Evolutionary conservation across 2,888 invertebrate species (phyloP), one percentile per base, ranked within the genome.

Genomic region (Amphiduros pacificus): DNA sequence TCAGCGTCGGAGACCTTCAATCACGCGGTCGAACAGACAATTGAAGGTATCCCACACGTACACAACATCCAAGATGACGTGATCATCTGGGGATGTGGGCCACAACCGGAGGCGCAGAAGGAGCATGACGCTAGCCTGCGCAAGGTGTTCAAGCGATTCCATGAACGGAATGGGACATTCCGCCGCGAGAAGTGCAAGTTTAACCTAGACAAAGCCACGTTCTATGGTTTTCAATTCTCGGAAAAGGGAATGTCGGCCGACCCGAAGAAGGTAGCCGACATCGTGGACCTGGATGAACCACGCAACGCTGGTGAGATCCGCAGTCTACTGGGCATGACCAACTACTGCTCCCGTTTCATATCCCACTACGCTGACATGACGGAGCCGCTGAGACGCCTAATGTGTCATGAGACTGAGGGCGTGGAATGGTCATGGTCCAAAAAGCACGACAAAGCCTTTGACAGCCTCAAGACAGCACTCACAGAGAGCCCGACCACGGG

Each of bases 1-100:
- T 80, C 80, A 55, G 84, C 84, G 2, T 78, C 81, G 0, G 84
- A 83, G 70, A 69, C 80, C 1, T 84, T 81, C 63, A 80, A 83
- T 69, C 79, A 83, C 70, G 73, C 72, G 2, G 56, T 84, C 28
- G 77, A 78, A 62, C 64, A 69, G 64, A 72, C 82, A 6, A 55
- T 83, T 2, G 32, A 63, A 41, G 69, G 67, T 4, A 78, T 78
- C 27, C 70, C 76, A 36, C 79, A 80, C 0, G 73, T 70, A 3
- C 63, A 79, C 28, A 80, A 77, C 55, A 75, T 75, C 54, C 77
- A 76, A 28, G 82, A 82, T 68, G 80, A 82, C 68, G 79, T 83
- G 50, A 55, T 80, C 2, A 63, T 82, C 14, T 73, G 61, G 71
- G 80, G 73, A 2, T 17, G 36, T 9, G 36, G 17, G 9, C 36